These are phyloP conservation scores for Drosophila mayaguana DNA, from an alignment of 2,888 invertebrate species.

Conservation along the genomic window DNA sequence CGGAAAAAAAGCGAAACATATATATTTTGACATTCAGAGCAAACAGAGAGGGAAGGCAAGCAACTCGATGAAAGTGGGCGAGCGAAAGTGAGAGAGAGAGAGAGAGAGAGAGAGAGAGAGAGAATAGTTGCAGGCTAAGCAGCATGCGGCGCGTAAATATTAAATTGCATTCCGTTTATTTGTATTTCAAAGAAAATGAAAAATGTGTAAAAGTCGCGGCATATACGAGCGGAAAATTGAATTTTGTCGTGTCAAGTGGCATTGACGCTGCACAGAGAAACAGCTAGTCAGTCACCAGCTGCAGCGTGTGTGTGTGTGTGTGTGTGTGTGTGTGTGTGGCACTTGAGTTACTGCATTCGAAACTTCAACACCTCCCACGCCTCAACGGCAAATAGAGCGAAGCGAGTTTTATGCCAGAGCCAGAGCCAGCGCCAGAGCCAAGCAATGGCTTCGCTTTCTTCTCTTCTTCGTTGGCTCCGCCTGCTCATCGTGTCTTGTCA, in stretches of 20 bases:
- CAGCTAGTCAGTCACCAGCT: conserved; percentile 12
- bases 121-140: conserved; percentile 10
- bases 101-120: background rate
- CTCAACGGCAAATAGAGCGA: conserved; percentile 52
- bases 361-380: conserved; percentile 51
- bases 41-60: background rate
- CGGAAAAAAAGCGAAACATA: conserved; percentile 22
- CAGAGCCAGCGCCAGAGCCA: conserved; percentile 3
- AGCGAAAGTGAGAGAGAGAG: background rate
- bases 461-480: background rate
- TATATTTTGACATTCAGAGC: conserved; percentile 31
- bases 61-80: background rate
- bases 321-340: background rate
- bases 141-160: conserved; percentile 66
- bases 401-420: conserved; percentile 37
- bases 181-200: conserved; percentile 60
- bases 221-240: conserved; percentile 67
- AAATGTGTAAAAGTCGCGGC: conserved; percentile 56
- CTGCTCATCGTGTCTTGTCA: conserved; percentile 1
- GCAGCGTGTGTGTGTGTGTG: background rate
- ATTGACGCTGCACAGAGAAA: conserved; percentile 56
- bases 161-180: conserved; percentile 68
- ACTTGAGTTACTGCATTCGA: conserved; percentile 33
- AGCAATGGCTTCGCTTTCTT: background rate
- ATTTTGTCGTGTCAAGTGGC: conserved; percentile 73